Evolutionary conservation across 1,140 invertebrate genomes (phyloP).

Genomic region (Drosophila tristis): DNA sequence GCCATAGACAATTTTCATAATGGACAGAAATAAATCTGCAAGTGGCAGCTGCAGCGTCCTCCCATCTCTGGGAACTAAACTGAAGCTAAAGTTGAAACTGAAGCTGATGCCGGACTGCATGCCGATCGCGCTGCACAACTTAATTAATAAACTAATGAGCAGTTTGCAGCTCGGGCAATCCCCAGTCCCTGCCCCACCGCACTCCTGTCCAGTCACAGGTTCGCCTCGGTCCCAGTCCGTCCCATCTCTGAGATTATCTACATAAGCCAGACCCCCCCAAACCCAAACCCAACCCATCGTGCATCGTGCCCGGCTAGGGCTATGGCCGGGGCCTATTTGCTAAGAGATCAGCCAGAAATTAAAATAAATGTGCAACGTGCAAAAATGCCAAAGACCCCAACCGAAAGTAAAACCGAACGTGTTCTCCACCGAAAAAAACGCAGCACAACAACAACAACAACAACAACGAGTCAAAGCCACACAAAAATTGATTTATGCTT

Average conservation of each 20-base stretch:
- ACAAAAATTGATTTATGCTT: slow-evolving; percentile 64
- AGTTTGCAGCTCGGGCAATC: slow-evolving; percentile 60
- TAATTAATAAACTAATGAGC: slow-evolving; percentile 83
- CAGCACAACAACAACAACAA: slow-evolving; percentile 17
- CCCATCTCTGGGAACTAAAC: slow-evolving; percentile 44
- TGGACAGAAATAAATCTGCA: slow-evolving; percentile 78
- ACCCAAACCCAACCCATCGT: slow-evolving; percentile 17
- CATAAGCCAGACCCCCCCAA: slow-evolving; percentile 15
- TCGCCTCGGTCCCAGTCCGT: slow-evolving; percentile 3
- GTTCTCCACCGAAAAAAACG: slow-evolving; percentile 29
- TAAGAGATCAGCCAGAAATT: slow-evolving; percentile 70
- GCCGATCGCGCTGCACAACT: slow-evolving; percentile 61
- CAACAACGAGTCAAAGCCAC: slow-evolving; percentile 13
- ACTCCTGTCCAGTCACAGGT: background rate
- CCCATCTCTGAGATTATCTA: slow-evolving; percentile 65
- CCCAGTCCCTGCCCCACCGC: slow-evolving; percentile 10
- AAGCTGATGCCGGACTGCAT: slow-evolving; percentile 35
- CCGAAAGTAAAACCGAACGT: slow-evolving; percentile 64
- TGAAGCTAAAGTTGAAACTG: background rate
- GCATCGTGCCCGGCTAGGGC: slow-evolving; percentile 36
- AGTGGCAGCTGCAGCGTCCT: slow-evolving; percentile 17
- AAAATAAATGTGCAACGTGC: slow-evolving; percentile 78
- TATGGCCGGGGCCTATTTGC: slow-evolving; percentile 53
- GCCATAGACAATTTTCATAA: slow-evolving; percentile 79
- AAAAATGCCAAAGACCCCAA: slow-evolving; percentile 60